Base-by-base conservation (phyloP, 2,113 vertebrate genomes). In the Lutjanus erythropterus region DNA sequence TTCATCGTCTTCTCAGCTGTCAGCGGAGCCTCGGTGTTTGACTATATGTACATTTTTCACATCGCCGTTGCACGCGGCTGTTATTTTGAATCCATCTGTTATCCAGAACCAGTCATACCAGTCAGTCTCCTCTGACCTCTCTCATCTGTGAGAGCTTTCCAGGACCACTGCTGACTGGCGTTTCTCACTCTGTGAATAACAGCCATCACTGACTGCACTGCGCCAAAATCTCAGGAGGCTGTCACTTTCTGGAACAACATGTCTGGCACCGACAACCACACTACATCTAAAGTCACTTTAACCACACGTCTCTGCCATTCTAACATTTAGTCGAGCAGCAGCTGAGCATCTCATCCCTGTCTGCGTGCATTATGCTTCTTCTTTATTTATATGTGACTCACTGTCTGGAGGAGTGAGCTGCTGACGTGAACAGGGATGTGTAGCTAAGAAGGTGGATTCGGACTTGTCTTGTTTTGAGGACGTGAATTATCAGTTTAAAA, bases 221-320 rank as follows among this genome's bases (percentile, higher is more conserved):
- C 35, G 31, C 71, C 73, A 75, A 71, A 59, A 58, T 71, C 85
- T 83, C 87, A 78, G 61, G 86, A 75, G 85, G 75, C 60, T 73
- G 86, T 85, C 81, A 78, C 71, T 89, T 69, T 64, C 76, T 68
- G 78, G 67, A 74, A 71, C 75, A 79, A 82, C 84, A 77, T 9
- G 86, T 83, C 89, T 85, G 67, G 61, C 81, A 64, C 83, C 49
- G 67, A 84, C 75, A 84, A 56, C 65, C 62, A 18, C 29, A 31
- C 71, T 37, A 81, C 83, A 91, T 81, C 70, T 69, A 80, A 90
- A 91, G 84, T 89, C 90, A 75, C 84, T 87, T 74, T 39, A 80
- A 83, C 55, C 80, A 21, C 72, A 7, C 59, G 29, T 68, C 56
- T 52, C 61, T 68, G 76, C 70, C 66, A 55, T 74, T 83, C 37